Percentiles rank a stretch among this genome's conserved stretches.
Conservation (phyloP, 2,888 invertebrate species). For the Caenorhabditis afra region DNA sequence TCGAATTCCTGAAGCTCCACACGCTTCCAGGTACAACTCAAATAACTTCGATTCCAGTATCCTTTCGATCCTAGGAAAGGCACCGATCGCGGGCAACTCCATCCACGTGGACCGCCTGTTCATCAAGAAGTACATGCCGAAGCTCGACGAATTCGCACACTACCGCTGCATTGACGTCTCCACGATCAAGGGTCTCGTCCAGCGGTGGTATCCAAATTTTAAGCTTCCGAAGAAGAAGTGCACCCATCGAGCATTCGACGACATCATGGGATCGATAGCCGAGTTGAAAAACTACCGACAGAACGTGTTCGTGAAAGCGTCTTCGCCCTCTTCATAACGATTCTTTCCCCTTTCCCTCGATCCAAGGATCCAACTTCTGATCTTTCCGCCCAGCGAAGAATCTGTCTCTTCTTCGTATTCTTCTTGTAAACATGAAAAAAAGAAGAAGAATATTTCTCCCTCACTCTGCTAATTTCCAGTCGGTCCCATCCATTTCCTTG, state of each 20-base stretch:
- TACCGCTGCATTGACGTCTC: constrained; percentile 95
- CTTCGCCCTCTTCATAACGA: constrained; percentile 1
- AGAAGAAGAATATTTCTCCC: background rate
- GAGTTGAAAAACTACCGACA: constrained; percentile 89
- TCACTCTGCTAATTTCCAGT: constrained; percentile 1
- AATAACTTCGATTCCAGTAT: too few relatives aligned
- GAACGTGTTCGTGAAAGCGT: constrained; percentile 83
- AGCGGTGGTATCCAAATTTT: constrained; percentile 86
- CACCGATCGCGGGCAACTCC: constrained; percentile 77
- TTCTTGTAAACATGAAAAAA: constrained; percentile 5
- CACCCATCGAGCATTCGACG: constrained; percentile 84
- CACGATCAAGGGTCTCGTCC: constrained; percentile 85
- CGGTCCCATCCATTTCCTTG: background rate
- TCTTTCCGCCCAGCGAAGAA: background rate
- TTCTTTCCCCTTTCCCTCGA: background rate
- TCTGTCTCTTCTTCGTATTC: background rate
- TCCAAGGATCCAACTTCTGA: background rate
- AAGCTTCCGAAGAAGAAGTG: constrained; percentile 79
- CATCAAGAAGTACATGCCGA: constrained; percentile 87
- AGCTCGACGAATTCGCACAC: constrained; percentile 88
- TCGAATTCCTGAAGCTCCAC: constrained; percentile 53
- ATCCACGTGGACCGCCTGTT: constrained; percentile 71
- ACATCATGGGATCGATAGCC: constrained; percentile 84
- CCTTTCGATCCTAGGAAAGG: constrained; percentile 21
- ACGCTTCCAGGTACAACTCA: constrained; percentile 23